phyloP scores from a whole-genome alignment of 2,113 vertebrate genomes.

The Poicephalus gulielmi region DNA sequence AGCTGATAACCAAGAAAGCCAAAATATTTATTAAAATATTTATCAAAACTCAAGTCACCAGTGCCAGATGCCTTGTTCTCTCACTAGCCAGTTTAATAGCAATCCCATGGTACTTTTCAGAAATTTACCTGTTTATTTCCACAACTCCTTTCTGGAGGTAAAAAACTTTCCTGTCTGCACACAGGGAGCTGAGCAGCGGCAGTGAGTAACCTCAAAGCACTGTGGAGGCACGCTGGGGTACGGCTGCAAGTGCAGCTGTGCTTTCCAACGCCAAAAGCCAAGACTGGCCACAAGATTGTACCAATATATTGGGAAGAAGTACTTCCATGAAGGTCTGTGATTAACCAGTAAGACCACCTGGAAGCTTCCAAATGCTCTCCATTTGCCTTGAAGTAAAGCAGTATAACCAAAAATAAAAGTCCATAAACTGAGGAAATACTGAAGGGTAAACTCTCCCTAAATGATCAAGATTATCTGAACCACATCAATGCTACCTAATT shows the following conservation, averaged over 20 bases:
- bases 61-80: not conserved
- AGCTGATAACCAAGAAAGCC: not conserved
- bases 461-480: not conserved
- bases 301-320: not conserved
- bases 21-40: not conserved
- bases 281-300: not conserved
- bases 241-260: not conserved
- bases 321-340: not conserved
- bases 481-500: not conserved
- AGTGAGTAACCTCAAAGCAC: not conserved
- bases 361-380: not conserved
- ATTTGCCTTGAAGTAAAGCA: not conserved
- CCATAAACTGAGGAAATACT: not conserved
- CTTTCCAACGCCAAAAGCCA: not conserved
- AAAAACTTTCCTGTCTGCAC: not conserved
- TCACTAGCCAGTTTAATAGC: not conserved
- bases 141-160: not conserved
- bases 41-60: not conserved
- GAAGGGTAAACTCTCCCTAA: not conserved
- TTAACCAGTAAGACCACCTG: not conserved
- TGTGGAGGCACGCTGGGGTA: not conserved
- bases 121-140: not conserved
- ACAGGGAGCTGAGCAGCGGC: not conserved
- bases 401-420: not conserved
- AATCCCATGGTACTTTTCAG: not conserved